Evolutionary conservation across 1,140 invertebrate species (phyloP).

Genomic region (Lordiphosa collinella): DNA sequence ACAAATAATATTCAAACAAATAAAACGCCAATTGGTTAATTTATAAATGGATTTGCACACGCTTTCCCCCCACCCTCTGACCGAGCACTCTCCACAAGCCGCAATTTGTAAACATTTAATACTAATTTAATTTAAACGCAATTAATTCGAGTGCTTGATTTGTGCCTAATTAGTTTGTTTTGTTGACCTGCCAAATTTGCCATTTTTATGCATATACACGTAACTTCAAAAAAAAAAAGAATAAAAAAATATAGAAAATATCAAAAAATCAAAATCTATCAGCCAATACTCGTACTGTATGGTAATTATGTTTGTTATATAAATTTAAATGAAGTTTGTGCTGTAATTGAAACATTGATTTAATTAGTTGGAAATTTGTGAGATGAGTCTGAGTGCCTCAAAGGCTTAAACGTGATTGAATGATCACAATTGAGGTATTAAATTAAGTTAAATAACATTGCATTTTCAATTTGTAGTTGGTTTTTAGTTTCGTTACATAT

Average conservation of each 20-base stretch:
- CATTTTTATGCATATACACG: constrained; percentile 19
- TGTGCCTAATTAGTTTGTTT: constrained; percentile 23
- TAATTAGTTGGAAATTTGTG: too few relatives aligned
- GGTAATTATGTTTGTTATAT: too few relatives aligned
- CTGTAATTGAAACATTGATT: too few relatives aligned
- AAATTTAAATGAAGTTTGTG: too few relatives aligned
- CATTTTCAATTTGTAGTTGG: too few relatives aligned
- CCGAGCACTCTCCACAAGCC: constrained; percentile 22
- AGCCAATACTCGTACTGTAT: constrained; percentile 37
- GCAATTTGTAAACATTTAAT: constrained; percentile 69
- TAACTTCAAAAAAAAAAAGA: constrained; percentile 35
- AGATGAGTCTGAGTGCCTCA: too few relatives aligned
- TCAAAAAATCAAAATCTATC: constrained; percentile 23
- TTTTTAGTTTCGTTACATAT: too few relatives aligned
- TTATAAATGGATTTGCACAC: constrained; percentile 40
- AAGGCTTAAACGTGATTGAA: too few relatives aligned
- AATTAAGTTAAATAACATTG: too few relatives aligned
- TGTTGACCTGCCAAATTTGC: constrained; percentile 5
- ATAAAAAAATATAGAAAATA: neutral
- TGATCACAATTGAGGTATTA: too few relatives aligned
- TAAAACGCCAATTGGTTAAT: constrained; percentile 56
- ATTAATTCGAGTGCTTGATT: constrained; percentile 73
- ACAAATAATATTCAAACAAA: constrained; percentile 35
- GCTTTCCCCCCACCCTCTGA: neutral
- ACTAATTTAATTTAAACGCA: constrained; percentile 75